Evolutionary conservation across 2,113 vertebrate genomes (phyloP), one percentile per base, ranked within the genome.

Genomic region (Pelecanus crispus): DNA sequence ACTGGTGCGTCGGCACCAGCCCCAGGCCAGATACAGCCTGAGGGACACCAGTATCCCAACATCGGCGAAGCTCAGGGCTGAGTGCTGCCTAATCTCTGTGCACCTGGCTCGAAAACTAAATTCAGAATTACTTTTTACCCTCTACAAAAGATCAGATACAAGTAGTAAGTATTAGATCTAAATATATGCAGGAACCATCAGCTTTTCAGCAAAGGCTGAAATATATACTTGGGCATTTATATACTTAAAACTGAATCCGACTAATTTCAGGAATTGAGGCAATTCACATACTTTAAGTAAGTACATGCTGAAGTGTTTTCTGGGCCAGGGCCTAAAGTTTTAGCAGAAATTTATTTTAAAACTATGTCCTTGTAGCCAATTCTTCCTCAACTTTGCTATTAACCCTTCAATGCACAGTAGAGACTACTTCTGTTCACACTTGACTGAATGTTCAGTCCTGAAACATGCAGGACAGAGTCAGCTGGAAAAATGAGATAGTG

Each of bases 241-340:
- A 66, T n/a, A 10, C 36, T 38, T 38, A 28, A 45, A 93, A 95
- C 5, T 25, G 56, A 47, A 75, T 58, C 81, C 81, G 92, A 89
- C 83, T 91, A 21, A 89, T 85, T 79, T 87, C 70, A 94, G 83
- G 89, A 94, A 95, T n/a, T 61, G 81, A 61, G 61, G 68, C 56
- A 85, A 82, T 75, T 91, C 77, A 75, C 62, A 19, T 61, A 65
- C 55, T 61, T 84, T 20, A 11, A 67, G 74, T 66, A 65, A 55
- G 63, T 52, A 87, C 44, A 26, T 3, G 22, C 77, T 90, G 36
- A 84, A 89, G 77, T 32, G 73, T n/a, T 89, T 84, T 67, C 73
- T 95, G 84, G 56, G 94, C 59, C 65, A 56, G 47, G 15, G 45
- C 83, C 72, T 62, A 36, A 55, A 53, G 34, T 79, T 92, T 72